Evolutionary conservation across 2,797 vertebrate genomes (phyloP).

Genomic region (Poecilia wingei): DNA sequence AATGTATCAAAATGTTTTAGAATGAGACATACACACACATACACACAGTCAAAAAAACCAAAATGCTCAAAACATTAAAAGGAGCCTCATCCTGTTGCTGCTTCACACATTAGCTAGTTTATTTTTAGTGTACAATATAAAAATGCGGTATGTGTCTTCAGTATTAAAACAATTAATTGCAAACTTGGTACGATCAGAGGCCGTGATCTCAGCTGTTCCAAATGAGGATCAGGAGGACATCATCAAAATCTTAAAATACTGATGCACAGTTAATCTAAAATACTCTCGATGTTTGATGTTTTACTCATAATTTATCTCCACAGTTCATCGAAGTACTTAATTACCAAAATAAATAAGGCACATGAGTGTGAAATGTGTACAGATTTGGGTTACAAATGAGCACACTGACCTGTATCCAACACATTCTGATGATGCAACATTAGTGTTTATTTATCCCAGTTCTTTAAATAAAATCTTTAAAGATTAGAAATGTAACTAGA

Average conservation of each 20-base stretch:
- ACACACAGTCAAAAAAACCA: background rate
- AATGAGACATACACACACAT: background rate
- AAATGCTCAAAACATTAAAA: background rate
- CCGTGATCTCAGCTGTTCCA: background rate
- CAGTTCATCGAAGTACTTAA: background rate
- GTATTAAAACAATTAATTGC: background rate
- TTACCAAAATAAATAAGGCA: background rate
- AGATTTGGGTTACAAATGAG: background rate
- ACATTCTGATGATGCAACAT: background rate
- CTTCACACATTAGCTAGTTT: background rate
- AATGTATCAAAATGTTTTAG: background rate
- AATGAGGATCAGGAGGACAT: background rate
- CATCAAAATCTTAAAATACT: background rate
- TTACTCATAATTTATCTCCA: background rate
- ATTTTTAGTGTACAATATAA: background rate
- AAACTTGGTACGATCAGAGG: background rate
- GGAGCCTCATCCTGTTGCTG: background rate
- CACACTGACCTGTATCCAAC: background rate
- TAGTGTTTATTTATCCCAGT: background rate
- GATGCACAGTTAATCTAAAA: background rate
- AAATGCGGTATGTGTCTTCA: background rate
- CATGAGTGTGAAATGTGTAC: background rate
- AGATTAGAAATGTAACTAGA: background rate
- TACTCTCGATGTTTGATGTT: background rate
- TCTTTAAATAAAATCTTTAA: background rate